Percentiles rank a stretch among this genome's conserved stretches.
These are phyloP conservation scores for Gila robusta DNA, from an alignment of 2,797 vertebrate genomes.

Conservation along the genomic window DNA sequence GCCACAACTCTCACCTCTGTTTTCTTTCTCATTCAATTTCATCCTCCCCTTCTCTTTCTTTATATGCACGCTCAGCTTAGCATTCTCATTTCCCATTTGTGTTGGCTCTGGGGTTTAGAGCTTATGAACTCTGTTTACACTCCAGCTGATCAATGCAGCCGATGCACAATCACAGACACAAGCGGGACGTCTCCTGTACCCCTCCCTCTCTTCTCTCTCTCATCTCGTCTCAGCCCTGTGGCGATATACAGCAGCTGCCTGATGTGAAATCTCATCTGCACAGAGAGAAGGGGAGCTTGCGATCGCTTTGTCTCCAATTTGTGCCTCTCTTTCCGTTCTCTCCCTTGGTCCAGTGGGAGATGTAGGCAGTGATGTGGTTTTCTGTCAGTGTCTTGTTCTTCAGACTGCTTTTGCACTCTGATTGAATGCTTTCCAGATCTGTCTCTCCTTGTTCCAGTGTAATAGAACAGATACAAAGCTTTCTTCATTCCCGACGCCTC, in stretches of 20 bases:
- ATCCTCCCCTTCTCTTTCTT: neutral
- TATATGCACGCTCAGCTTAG: neutral
- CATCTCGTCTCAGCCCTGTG: conserved; percentile 7
- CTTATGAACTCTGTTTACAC: conserved; percentile 47
- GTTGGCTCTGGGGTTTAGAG: conserved; percentile 29
- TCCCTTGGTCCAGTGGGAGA: conserved; percentile 19
- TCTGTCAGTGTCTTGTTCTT: conserved; percentile 30
- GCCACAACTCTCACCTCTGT: neutral
- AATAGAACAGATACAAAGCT: conserved; percentile 3
- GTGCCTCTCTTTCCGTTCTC: conserved; percentile 10
- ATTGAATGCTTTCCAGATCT: conserved; percentile 32
- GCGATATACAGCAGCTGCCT: conserved; percentile 35
- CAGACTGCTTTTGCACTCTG: neutral
- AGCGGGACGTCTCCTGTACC: conserved; percentile 34
- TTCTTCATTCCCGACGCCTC: neutral
- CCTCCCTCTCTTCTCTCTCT: neutral
- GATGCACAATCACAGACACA: conserved; percentile 44
- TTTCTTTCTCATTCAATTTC: conserved; percentile 4
- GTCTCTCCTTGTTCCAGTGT: neutral
- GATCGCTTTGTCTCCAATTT: conserved; percentile 44
- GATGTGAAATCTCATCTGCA: conserved; percentile 39
- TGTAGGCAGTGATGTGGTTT: conserved; percentile 41
- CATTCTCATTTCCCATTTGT: conserved; percentile 26
- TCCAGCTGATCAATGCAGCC: conserved; percentile 33
- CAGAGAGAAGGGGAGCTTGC: conserved; percentile 3